Base-by-base conservation (phyloP, 2,113 vertebrate genomes). In the Xiphophorus couchianus region DNA sequence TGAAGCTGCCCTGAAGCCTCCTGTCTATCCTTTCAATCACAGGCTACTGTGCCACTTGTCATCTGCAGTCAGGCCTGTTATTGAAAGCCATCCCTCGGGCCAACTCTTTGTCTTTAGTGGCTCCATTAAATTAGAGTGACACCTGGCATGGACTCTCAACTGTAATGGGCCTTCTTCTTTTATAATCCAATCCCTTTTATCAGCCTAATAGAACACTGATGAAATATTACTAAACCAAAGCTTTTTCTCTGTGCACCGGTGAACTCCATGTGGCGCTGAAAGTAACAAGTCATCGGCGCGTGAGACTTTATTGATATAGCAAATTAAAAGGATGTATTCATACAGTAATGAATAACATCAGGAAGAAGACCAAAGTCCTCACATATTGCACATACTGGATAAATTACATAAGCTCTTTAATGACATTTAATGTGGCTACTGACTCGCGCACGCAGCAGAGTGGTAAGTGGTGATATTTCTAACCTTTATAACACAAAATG, bases 71-170 rank as follows among this genome's bases (percentile, higher is more conserved):
- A 86, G 66, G 69, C 80, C 70, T 71, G 75, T 84, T 86, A 89
- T 78, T 80, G 84, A 91, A 67, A 76, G 82, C 67, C 62, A 69
- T 80, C 88, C 84, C 82, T 78, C 71, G 61, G 88, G 84, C 79
- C 17, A 35, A 54, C 80, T 84, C 84, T 87, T 89, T 89, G 90
- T 90, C 89, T 91, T 91, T 85, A 84, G 82, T 70, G 71, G 60
- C 76, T 81, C 74, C 48, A 87, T 91, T 91, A 83, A 86, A 91
- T 89, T 86, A 88, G 84, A 81, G 69, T 79, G 90, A 91, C 88
- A 91, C 91, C 87, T 84, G 87, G 89, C 86, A 77, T 81, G 66
- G 66, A 77, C 84, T 73, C 75, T 86, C 69, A 35, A 75, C 80
- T 44, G 81, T 88, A 83, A 89, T 84, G 76, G 77, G 69, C 66